Evolutionary conservation across 2,888 invertebrate species (phyloP), one percentile per base, ranked within the genome.

Genomic region (Melanostoma mellinum): DNA sequence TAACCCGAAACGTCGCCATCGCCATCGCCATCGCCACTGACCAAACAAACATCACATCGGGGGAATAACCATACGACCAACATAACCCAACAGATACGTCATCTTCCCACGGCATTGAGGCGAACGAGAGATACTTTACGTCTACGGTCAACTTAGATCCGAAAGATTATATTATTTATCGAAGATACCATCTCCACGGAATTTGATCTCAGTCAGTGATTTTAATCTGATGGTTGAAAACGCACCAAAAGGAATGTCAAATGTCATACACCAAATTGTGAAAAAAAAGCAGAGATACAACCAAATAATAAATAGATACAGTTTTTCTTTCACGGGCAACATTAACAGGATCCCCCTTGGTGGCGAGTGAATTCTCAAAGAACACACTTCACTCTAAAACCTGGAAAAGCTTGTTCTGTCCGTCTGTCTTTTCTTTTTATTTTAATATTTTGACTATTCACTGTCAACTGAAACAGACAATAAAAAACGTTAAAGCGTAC

Each of bases 161-260:
- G 53, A 56, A 73, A 36, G 56, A 84, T 75, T 48, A 84, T 20
- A 20, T 84, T 79, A 79, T 84, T 84, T 75, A 84, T 65, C 61
- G 33, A 35, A 55, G 74, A 48, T 69, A 78, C 63, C 67, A 71
- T 74, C 71, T 75, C 74, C 48, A 65, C 60, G 84, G 84, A 84
- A 84, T 84, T 84, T 74, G 79, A 78, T 79, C 67, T 69, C 32
- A 53, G 71, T 84, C 32, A 53, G 71, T 84, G 84, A 84, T 84
- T 84, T 65, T 68, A 65, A 71, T 61, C 79, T 55, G 36, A 55
- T 52, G 42, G 20, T 33, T 33, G 52, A 61, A 77, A 71, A 67
- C 38, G 36, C 72, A 61, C 77, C 44, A 60, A 60, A 44, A 61
- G 48, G 56, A 80, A 75, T 67, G 67, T 53, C 60, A 67, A 69